These are phyloP conservation scores for Caenorhabditis sp. DNA, from an alignment of 2,888 invertebrate genomes.

Conservation along the genomic window DNA sequence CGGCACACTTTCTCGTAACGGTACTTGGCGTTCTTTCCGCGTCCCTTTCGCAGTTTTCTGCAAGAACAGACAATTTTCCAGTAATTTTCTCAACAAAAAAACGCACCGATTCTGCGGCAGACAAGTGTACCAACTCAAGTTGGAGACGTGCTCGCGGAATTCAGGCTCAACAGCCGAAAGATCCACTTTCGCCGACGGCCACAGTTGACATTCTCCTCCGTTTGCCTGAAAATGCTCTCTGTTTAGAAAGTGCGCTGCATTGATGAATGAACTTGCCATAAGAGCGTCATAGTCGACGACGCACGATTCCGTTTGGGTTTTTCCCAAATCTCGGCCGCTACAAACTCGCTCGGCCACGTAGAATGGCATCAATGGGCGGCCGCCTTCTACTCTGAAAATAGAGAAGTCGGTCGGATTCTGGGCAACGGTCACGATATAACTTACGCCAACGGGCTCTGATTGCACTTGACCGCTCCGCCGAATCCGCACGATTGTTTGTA, in stretches of 20 bases:
- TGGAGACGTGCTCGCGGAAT: constrained; percentile 72
- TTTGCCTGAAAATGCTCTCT: constrained; percentile 64
- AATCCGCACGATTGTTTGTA: constrained; percentile 78
- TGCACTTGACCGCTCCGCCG: constrained; percentile 75
- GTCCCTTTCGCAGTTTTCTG: constrained; percentile 62
- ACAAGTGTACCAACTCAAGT: constrained; percentile 76
- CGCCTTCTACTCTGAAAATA: constrained; percentile 71
- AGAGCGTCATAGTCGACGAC: constrained; percentile 73
- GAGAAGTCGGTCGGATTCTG: neutral
- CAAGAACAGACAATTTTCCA: too few species aligned
- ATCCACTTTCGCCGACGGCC: constrained; percentile 75
- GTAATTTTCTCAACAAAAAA: neutral
- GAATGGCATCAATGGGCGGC: constrained; percentile 76
- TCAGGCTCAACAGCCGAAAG: constrained; percentile 72
- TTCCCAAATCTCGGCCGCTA: constrained; percentile 71
- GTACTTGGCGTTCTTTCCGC: constrained; percentile 61
- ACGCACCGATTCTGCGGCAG: constrained; percentile 70
- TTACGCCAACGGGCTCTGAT: constrained; percentile 75
- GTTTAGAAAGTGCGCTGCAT: neutral
- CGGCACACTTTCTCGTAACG: constrained; percentile 74
- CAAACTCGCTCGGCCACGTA: constrained; percentile 78
- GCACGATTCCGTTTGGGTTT: constrained; percentile 74
- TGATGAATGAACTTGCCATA: constrained; percentile 43
- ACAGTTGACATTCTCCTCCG: constrained; percentile 74
- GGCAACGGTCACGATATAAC: constrained; percentile 3